These are phyloP conservation scores for Pionites leucogaster DNA, from an alignment of 2,113 vertebrate genomes.

Conservation along the genomic window DNA sequence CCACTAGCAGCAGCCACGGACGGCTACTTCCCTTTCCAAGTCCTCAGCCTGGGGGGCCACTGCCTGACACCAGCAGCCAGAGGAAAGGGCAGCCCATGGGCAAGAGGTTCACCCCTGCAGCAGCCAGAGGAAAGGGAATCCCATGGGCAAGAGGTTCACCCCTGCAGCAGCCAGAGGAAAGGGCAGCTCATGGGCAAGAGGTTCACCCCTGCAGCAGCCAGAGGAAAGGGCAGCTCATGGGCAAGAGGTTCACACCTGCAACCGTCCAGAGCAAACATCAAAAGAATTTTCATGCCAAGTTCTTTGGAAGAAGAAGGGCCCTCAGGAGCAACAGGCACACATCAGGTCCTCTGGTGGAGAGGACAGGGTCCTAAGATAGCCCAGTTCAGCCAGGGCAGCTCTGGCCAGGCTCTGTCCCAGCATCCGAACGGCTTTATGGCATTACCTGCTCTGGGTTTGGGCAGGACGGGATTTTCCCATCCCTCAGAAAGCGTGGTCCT, in stretches of 20 bases:
- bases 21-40: background rate
- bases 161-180: background rate
- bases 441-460: background rate
- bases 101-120: background rate
- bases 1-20: background rate
- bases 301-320: background rate
- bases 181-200: fast-evolving
- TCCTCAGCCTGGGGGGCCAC: background rate
- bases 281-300: background rate
- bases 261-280: background rate
- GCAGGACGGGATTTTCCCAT: background rate
- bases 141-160: no score
- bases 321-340: background rate
- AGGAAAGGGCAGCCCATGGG: background rate
- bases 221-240: background rate
- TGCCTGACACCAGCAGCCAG: background rate
- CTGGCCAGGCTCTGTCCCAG: background rate
- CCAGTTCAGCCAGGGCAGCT: background rate
- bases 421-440: fast-evolving
- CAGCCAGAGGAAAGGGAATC: background rate
- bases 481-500: background rate
- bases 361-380: background rate
- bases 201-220: background rate
- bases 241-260: background rate
- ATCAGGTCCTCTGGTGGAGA: background rate